Evolutionary conservation across 2,888 invertebrate genomes (phyloP).

Genomic region (Scotopteryx bipunctaria): DNA sequence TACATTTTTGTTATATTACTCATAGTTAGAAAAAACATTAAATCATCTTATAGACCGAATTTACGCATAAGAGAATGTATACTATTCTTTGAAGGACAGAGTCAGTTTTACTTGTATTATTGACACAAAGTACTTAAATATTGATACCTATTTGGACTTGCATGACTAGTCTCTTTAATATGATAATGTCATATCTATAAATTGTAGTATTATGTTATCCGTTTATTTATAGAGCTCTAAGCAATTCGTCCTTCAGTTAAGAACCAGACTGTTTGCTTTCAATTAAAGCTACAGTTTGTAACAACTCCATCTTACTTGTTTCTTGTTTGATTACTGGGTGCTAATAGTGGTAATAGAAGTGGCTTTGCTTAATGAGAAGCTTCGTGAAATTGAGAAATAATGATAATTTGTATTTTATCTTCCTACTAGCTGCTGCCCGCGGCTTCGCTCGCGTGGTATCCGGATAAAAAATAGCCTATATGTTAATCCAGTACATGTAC

Average conservation of each 20-base stretch:
- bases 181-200: background rate
- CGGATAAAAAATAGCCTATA: no score
- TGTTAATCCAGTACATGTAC: no score
- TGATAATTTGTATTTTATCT: no score
- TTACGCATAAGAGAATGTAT: no score
- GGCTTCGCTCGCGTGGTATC: no score
- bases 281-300: conserved; percentile 15
- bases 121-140: no score
- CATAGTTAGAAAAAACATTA: background rate
- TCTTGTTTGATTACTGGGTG: conserved; percentile 17
- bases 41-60: background rate
- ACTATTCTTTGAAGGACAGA: no score
- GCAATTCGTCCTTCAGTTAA: conserved; percentile 13
- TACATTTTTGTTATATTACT: background rate
- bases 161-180: no score
- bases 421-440: no score
- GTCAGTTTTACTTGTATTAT: no score
- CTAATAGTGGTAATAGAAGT: conserved; percentile 22
- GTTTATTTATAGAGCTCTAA: conserved; percentile 1
- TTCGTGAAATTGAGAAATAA: conserved; percentile 12
- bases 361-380: conserved; percentile 16
- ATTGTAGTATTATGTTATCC: no score
- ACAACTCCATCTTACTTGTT: conserved; percentile 20
- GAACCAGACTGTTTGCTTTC: conserved; percentile 9
- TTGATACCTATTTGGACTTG: no score